Evolutionary conservation across 2,797 vertebrate species (phyloP), one percentile per base, ranked within the genome.

Genomic region (Tadarida brasiliensis): DNA sequence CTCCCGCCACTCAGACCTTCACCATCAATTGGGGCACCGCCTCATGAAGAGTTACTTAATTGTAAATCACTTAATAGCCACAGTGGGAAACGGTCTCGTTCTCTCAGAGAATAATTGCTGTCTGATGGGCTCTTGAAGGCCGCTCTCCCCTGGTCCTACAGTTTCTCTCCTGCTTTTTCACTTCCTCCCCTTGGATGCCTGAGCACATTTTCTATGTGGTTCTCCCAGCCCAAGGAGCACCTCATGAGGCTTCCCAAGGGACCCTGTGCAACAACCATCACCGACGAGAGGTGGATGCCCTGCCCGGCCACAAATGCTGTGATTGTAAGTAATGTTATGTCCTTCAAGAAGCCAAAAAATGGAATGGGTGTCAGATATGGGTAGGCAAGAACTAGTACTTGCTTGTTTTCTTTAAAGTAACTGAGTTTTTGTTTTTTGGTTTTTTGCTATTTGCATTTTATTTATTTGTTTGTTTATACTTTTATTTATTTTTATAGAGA

Each of bases 31-130:
- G 78, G 44, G 96, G 44, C 47, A 59, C 49, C 6, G 8, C 86
- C 74, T 92, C 57, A 86, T 85, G 51, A 95, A 92, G 76, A 94
- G n/a, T 82, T 96, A 88, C 65, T 96, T 97, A 96, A 95, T 87
- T 93, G 65, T 88, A 91, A 96, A 87, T 95, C 80, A 94, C 86
- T 80, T 83, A 93, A 91, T 93, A 89, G 68, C 39, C 78, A 80
- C 57, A 82, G 57, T 96, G 88, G 77, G 73, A 90, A 96, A 90
- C 7, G 51, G 73, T 94, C 39, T 94, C 54, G 61, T 92, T 97
- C 20, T 92, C 68, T 94, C 68, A 56, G 57, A 91, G 39, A 92
- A 88, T 90, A 86, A 76, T 83, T 83, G 56, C 63, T 94, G 4
- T 90, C 88, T 86, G 76, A 73, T 97, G 83, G 87, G 44, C 35